Percentiles rank a stretch among this genome's conserved stretches.
Evolutionary conservation across 2,888 invertebrate genomes (phyloP).

Genomic region (Cyrtodaria siliqua): DNA sequence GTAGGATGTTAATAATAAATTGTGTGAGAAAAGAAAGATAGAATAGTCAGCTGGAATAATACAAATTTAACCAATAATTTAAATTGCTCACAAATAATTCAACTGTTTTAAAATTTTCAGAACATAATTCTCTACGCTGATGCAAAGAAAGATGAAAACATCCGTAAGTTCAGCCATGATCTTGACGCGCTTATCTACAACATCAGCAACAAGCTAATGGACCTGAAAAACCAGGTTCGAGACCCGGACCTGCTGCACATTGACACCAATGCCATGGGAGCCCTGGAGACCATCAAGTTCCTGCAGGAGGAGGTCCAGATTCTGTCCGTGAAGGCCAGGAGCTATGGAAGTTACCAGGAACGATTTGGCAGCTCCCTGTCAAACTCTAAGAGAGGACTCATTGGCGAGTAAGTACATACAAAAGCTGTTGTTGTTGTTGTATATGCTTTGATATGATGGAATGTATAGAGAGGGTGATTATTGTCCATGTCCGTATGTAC

Average conservation of each 20-base stretch:
- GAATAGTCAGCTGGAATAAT: no score
- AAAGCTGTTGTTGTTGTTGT: no score
- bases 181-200: conserved; percentile 82
- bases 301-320: conserved; percentile 83
- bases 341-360: conserved; percentile 85
- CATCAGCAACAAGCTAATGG: conserved; percentile 80
- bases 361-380: conserved; percentile 84
- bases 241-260: conserved; percentile 83
- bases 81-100: no score
- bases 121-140: conserved; percentile 84
- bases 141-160: conserved; percentile 86
- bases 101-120: no score
- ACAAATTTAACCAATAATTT: no score
- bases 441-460: no score
- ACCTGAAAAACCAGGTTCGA: conserved; percentile 82
- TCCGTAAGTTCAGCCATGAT: conserved; percentile 84
- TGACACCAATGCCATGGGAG: conserved; percentile 83
- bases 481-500: no score
- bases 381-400: conserved; percentile 75
- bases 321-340: conserved; percentile 82
- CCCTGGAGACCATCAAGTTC: conserved; percentile 81
- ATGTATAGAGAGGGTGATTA: no score
- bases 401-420: conserved; percentile 70
- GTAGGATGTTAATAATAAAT: no score
- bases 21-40: no score